A percentile compares a stretch with the other conserved stretches of the same genome.
Conservation (phyloP, 2,888 invertebrate species). For the Calliopum simillimum region DNA sequence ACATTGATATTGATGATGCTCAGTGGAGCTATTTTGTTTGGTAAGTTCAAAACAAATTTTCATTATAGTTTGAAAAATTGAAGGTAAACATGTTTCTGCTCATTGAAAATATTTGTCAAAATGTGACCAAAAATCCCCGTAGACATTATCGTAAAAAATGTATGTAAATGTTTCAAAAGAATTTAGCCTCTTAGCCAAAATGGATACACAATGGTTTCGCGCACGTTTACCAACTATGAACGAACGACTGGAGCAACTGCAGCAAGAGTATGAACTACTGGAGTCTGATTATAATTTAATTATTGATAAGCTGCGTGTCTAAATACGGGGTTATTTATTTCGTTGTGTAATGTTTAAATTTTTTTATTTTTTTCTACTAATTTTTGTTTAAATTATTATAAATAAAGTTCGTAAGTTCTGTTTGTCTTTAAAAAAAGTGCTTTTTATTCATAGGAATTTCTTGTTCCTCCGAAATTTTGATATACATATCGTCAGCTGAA, state of each 20-base stretch:
- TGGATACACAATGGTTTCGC: conserved; percentile 62
- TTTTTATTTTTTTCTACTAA: conserved; percentile 19
- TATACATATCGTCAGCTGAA: too few relatives aligned
- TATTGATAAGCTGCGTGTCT: conserved; percentile 57
- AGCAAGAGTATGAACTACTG: conserved; percentile 60
- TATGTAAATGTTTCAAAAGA: conserved; percentile 72
- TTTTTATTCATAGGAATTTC: too few relatives aligned
- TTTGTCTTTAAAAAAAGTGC: conserved; percentile 19
- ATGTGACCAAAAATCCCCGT: too few relatives aligned
- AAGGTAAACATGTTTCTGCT: too few relatives aligned
- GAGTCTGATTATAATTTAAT: conserved; percentile 61
- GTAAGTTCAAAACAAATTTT: too few relatives aligned
- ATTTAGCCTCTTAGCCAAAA: conserved; percentile 60
- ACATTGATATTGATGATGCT: conserved; percentile 91
- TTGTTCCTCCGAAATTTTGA: too few relatives aligned
- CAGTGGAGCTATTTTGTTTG: conserved; percentile 90
- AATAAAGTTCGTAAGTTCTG: conserved; percentile 21
- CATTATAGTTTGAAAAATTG: too few relatives aligned
- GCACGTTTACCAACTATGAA: conserved; percentile 59
- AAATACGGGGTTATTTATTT: conserved; percentile 16
- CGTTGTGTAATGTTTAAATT: conserved; percentile 6
- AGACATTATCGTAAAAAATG: too few relatives aligned
- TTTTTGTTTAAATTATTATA: conserved; percentile 33
- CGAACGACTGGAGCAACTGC: conserved; percentile 62
- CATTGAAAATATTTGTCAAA: too few relatives aligned